A percentile compares a stretch with the other conserved stretches of the same genome.
These are phyloP conservation scores for Acanthosepion pharaonis DNA, from an alignment of 2,888 invertebrate species.

Conservation along the genomic window DNA sequence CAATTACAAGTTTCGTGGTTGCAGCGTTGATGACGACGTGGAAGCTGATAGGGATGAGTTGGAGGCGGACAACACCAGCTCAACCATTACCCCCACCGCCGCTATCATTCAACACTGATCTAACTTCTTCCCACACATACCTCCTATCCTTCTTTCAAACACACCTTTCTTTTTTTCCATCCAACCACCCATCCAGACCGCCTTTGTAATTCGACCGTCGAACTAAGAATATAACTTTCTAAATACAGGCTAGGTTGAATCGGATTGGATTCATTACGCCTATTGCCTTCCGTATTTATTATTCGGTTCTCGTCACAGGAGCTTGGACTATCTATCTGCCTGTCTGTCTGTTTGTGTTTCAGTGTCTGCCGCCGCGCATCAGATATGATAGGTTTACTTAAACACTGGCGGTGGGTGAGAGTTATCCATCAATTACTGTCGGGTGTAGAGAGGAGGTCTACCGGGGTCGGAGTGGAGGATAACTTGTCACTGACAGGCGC, in stretches of 20 bases:
- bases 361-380: constrained; percentile 4
- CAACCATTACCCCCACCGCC: background rate
- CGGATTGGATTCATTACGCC: constrained; percentile 33
- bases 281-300: constrained; percentile 20
- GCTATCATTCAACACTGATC: background rate
- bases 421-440: constrained; percentile 8
- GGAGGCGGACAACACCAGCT: background rate
- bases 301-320: background rate
- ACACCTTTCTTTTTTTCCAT: background rate
- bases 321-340: background rate
- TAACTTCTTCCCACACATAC: background rate
- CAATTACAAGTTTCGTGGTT: background rate
- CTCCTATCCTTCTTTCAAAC: background rate
- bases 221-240: constrained; percentile 9
- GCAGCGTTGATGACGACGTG: background rate
- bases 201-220: background rate
- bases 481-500: background rate
- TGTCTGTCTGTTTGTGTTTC: background rate
- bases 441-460: background rate
- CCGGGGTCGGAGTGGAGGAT: background rate
- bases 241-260: constrained; percentile 33
- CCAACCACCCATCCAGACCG: background rate
- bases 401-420: background rate
- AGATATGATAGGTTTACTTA: constrained; percentile 33
- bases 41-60: background rate